Percentiles rank a stretch among this genome's conserved stretches.
Evolutionary conservation across 2,113 vertebrate species (phyloP).

Genomic region (Tenrec ecaudatus): DNA sequence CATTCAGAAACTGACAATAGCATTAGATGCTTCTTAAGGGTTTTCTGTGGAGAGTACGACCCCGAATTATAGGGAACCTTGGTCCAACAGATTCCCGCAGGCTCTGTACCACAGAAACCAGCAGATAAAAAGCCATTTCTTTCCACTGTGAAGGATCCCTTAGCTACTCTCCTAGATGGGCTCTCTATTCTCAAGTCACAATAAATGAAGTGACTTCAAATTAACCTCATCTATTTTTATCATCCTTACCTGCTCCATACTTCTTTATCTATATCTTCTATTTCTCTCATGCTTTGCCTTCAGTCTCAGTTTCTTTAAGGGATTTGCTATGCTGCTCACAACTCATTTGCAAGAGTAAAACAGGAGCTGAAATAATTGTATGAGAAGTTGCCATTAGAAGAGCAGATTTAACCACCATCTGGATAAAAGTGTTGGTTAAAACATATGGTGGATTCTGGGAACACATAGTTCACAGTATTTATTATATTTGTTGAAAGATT

Average conservation of each 20-base stretch:
- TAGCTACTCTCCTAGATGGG: background rate
- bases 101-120: background rate
- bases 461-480: too few species aligned
- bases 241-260: background rate
- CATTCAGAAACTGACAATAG: background rate
- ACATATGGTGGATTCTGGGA: too few species aligned
- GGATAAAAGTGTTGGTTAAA: too few species aligned
- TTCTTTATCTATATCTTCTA: background rate
- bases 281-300: constrained; percentile 14
- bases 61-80: background rate
- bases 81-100: background rate
- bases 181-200: background rate
- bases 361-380: too few species aligned
- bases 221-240: background rate
- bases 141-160: background rate
- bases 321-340: constrained; percentile 9
- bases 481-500: too few species aligned
- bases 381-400: too few species aligned
- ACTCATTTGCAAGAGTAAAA: constrained; percentile 16
- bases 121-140: background rate
- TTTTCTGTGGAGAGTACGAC: background rate
- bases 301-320: background rate
- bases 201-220: constrained; percentile 24
- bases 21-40: background rate
- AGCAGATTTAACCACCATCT: too few species aligned